phyloP scores from a whole-genome alignment of 2,113 vertebrate genomes.

The Bos javanicus region DNA sequence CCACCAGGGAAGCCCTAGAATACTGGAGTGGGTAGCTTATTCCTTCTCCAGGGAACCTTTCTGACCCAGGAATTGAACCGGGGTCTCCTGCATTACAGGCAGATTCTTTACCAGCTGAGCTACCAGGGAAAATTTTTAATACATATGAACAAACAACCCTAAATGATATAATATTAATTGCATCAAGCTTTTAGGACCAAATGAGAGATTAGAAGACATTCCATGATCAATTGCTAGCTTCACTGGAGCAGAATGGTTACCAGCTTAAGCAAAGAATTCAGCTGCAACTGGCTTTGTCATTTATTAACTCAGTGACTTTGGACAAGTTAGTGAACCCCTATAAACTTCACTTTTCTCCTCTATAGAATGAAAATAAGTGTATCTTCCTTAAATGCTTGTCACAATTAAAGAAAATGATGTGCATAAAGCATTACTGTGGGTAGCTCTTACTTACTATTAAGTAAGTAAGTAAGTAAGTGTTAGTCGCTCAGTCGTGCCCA shows the following conservation, averaged over 20 bases:
- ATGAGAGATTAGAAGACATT: neutral
- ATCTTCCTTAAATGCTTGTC: neutral
- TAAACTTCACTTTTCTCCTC: neutral
- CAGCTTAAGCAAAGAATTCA: neutral
- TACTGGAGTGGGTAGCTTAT: neutral
- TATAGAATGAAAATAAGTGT: neutral
- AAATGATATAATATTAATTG: neutral
- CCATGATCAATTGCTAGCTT: neutral
- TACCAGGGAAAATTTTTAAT: neutral
- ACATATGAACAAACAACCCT: neutral
- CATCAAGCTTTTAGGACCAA: neutral
- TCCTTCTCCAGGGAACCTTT: neutral
- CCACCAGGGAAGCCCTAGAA: neutral
- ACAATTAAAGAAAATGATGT: neutral
- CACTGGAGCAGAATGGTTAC: neutral
- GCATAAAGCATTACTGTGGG: neutral
- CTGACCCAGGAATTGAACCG: neutral
- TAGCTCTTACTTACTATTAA: neutral
- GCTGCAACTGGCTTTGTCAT: neutral
- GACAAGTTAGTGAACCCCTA: neutral
- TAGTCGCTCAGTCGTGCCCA: accelerated
- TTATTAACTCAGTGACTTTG: neutral
- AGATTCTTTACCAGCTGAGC: neutral
- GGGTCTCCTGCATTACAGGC: neutral
- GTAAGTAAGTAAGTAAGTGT: too few relatives aligned